Base-by-base conservation (phyloP, 92 coral and sea anemone genomes). In the Siderastrea siderea region DNA sequence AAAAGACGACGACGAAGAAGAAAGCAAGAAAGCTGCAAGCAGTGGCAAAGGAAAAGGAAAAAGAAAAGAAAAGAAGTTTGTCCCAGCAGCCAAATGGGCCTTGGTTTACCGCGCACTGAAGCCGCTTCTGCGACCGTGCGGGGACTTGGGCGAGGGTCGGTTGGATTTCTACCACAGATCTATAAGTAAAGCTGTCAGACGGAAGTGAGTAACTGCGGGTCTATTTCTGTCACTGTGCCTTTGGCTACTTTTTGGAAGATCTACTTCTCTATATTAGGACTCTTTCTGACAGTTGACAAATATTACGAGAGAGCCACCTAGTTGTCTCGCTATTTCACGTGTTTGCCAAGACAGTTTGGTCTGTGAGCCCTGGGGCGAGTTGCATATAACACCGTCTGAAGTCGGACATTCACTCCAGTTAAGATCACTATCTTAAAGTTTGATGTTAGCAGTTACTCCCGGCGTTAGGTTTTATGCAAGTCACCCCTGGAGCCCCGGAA, bases 21-120 rank as follows among this genome's bases (percentile, higher is more conserved):
- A 86, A 10, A 81, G 79, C 45, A 70, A 80, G 12, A 69, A 70
- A 49, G 74, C 74, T 63, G 85, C 78, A 59, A 69, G 74, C 38
- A 80, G 78, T 48, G 70, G 70, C 38, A 84, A 13, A 26, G 38
- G 38, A 13, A 69, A 80, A 50, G 55, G 72, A 47, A 74, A 76
- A 77, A 62, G 84, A 89, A 88, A 86, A 67, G 84, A 91, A 78
- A 86, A 71, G 89, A 93, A 92, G 51, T 93, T 96, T 53, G 78
- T 97, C 19, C 94, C 99, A 53, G 99, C 99, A 45, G 99, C 95
- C 58, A 97, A 97, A 80, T 97, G 98, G 99, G 99, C 99, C 74
- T 76, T 94, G 84, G 99, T 97, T 78, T 97, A 96, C 86, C 99
- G 99, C 3, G 99, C 99, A 10, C 90, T 97, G 81, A 97, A 97